Base-by-base conservation (phyloP, 2,888 invertebrate genomes). In the Nyleta sp. region DNA sequence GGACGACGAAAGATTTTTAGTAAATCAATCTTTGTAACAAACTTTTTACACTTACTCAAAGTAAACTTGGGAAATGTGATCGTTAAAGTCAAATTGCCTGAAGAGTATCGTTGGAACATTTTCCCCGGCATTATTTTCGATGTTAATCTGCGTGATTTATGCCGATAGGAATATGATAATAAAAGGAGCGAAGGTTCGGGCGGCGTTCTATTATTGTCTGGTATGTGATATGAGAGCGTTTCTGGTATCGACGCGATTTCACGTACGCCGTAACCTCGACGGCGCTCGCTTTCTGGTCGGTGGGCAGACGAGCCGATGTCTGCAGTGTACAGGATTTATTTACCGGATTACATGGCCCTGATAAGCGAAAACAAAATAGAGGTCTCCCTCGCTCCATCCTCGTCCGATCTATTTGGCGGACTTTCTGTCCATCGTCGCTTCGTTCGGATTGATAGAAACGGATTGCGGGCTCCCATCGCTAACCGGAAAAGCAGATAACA, bases 321-420 rank as follows among this genome's bases (percentile, higher is more conserved):
- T 83, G 85, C 83, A 83, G 57, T 80, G 82, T 84, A 84, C 82
- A 84, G 85, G 84, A 87, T 85, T 86, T 85, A 86, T 86, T 84
- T 86, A 80, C 81, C 73, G 85, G 84, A 85, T 86, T 85, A 87
- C 86, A 84, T 80, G 83, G 75, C 78, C 78, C 83, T 83, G 86
- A 87, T 86, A 86, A 87, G 84, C 82, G 84, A 83, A 84, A 85
- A 84, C 83, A 86, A 77, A 85, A 85, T 85, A 83, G 84, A 84
- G 60, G 67, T 76, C 52, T 68, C 62, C 59, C 72, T 33, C 42
- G 31, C 44, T 65, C 62, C 20, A 57, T 62, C 53, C 72, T 76
- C 75, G 80, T 79, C 74, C 83, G 80, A 84, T 86, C 84, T 84
- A 82, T 85, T 83, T 85, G 86, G 83, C 82, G 85, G 83, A 82